Evolutionary conservation across 2,888 invertebrate genomes (phyloP).

Genomic region (Leptinotarsa juncta): DNA sequence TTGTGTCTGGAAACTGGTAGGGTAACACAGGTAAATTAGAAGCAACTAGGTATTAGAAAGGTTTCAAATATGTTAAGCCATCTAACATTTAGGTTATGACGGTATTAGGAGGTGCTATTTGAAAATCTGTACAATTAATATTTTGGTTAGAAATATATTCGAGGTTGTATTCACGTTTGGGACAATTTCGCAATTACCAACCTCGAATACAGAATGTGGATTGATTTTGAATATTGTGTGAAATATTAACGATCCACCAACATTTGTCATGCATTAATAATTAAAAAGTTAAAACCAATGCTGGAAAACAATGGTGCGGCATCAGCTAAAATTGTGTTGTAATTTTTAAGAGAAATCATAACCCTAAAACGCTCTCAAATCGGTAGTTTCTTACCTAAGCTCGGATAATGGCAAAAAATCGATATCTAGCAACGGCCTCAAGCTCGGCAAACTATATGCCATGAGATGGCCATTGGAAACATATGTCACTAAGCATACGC

Average conservation of each 20-base stretch:
- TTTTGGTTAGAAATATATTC: neutral
- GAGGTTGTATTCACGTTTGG: neutral
- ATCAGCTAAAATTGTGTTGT: slow-evolving; percentile 49
- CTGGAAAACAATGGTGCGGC: slow-evolving; percentile 54
- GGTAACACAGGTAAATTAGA: slow-evolving; percentile 60
- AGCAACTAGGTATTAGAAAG: slow-evolving; percentile 56
- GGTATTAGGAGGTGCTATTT: slow-evolving; percentile 13
- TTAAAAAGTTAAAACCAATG: slow-evolving; percentile 53
- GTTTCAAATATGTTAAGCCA: slow-evolving; percentile 39
- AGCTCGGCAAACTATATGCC: slow-evolving; percentile 95
- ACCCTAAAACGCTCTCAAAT: slow-evolving; percentile 22
- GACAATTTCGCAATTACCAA: neutral
- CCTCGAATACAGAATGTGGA: slow-evolving; percentile 1
- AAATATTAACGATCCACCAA: slow-evolving; percentile 30
- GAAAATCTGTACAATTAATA: neutral
- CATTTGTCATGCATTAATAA: slow-evolving; percentile 36
- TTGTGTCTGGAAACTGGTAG: slow-evolving; percentile 83
- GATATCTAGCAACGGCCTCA: slow-evolving; percentile 90
- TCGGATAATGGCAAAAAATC: slow-evolving; percentile 95
- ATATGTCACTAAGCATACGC: slow-evolving; percentile 94
- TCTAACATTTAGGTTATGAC: slow-evolving; percentile 37
- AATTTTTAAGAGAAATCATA: slow-evolving; percentile 29
- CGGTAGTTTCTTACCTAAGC: slow-evolving; percentile 78
- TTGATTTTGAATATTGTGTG: slow-evolving; percentile 14
- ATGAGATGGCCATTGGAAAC: slow-evolving; percentile 93